A percentile compares a stretch with the other conserved stretches of the same genome.
Evolutionary conservation across 1,140 invertebrate genomes (phyloP).

Genomic region (Meloidogyne exigua): DNA sequence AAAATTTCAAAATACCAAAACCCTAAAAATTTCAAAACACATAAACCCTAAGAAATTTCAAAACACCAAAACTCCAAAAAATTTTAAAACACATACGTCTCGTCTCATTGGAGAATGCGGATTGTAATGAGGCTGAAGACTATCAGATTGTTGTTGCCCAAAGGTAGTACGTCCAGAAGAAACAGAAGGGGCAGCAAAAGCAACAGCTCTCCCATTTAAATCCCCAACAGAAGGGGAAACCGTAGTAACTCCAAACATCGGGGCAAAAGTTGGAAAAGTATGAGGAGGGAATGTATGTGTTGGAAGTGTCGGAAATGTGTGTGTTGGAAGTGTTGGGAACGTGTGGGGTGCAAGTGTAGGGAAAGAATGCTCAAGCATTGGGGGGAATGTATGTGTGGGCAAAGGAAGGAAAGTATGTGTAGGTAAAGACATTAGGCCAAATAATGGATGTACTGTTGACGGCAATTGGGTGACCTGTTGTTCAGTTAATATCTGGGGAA

Average conservation of each 20-base stretch:
- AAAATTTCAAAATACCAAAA: no score
- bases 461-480: not conserved
- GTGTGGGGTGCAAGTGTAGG: conserved; percentile 37
- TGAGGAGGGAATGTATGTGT: conserved; percentile 27
- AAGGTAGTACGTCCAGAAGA: not conserved
- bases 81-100: not conserved
- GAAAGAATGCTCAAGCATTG: conserved; percentile 38
- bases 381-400: conserved; percentile 38
- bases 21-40: no score
- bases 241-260: conserved; percentile 3
- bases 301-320: conserved; percentile 31
- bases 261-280: not conserved
- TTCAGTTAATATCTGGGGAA: not conserved
- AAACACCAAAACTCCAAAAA: no score
- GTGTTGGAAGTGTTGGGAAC: conserved; percentile 33
- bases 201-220: conserved; percentile 3
- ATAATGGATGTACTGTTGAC: conserved; percentile 10
- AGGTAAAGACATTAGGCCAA: conserved; percentile 11
- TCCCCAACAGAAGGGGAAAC: not conserved
- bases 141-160: not conserved
- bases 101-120: not conserved
- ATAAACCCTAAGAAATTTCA: no score
- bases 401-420: conserved; percentile 37
- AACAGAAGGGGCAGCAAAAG: conserved; percentile 34
- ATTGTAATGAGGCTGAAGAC: not conserved